phyloP scores from a whole-genome alignment of 2,888 invertebrate species.

The Macrophya alboannulata region DNA sequence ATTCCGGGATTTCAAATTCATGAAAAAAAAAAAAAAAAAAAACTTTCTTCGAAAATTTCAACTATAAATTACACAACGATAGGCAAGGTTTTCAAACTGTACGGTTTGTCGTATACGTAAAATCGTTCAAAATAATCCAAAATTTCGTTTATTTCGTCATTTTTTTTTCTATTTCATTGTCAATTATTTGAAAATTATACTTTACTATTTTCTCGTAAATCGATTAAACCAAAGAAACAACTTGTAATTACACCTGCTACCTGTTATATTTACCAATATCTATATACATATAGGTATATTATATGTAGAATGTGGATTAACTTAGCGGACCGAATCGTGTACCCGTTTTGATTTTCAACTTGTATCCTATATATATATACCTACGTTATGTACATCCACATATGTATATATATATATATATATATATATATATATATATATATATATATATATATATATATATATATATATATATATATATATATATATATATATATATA shows the following conservation, averaged over 20 bases:
- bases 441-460: too few species aligned
- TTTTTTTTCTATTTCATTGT: too few species aligned
- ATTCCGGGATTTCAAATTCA: neutral
- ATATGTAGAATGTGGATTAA: neutral
- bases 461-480: neutral
- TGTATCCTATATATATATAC: neutral
- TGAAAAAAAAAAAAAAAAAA: neutral
- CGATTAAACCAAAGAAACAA: neutral
- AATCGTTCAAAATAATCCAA: too few species aligned
- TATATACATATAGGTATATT: neutral
- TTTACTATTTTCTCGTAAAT: neutral
- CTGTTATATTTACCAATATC: neutral
- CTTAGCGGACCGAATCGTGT: neutral
- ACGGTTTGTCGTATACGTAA: too few species aligned
- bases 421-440: too few species aligned
- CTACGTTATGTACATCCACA: neutral
- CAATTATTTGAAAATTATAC: too few species aligned
- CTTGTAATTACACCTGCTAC: neutral
- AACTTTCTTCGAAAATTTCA: neutral
- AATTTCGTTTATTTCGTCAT: too few species aligned
- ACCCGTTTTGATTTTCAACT: constrained; percentile 28
- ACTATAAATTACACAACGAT: neutral
- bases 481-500: neutral
- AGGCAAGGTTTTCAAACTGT: too few species aligned
- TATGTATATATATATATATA: too few species aligned